These are phyloP conservation scores for Staurois parvus DNA, from an alignment of 2,797 vertebrate genomes.

Conservation along the genomic window DNA sequence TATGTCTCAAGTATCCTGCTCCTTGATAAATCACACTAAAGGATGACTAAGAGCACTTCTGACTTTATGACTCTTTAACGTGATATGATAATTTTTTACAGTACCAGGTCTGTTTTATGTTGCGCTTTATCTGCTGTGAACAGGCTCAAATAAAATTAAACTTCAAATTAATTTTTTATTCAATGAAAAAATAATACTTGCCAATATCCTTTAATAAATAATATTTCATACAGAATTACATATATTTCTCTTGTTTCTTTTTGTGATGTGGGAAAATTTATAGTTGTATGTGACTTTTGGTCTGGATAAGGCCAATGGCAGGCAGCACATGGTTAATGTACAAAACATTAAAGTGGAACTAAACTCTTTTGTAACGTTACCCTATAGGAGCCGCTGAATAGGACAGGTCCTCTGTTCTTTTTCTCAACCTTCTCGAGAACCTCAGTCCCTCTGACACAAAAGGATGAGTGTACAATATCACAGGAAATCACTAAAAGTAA, in stretches of 20 bases:
- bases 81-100: not conserved
- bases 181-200: not conserved
- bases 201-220: not conserved
- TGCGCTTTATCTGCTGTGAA: not conserved
- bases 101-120: not conserved
- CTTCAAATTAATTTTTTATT: not conserved
- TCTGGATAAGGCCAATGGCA: not conserved
- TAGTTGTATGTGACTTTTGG: not conserved
- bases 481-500: no score
- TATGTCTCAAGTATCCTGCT: not conserved
- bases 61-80: not conserved
- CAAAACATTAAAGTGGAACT: no score
- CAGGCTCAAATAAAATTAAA: not conserved
- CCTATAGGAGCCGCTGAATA: no score
- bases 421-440: no score
- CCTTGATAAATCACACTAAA: conserved; percentile 22
- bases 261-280: not conserved
- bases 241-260: not conserved
- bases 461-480: no score
- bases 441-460: no score
- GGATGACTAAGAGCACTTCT: not conserved
- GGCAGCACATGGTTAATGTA: no score
- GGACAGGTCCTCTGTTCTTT: no score
- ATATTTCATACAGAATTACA: not conserved
- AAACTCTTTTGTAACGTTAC: no score